Evolutionary conservation across 1,140 invertebrate genomes (phyloP).

Genomic region (Phenacoccus solenopsis): DNA sequence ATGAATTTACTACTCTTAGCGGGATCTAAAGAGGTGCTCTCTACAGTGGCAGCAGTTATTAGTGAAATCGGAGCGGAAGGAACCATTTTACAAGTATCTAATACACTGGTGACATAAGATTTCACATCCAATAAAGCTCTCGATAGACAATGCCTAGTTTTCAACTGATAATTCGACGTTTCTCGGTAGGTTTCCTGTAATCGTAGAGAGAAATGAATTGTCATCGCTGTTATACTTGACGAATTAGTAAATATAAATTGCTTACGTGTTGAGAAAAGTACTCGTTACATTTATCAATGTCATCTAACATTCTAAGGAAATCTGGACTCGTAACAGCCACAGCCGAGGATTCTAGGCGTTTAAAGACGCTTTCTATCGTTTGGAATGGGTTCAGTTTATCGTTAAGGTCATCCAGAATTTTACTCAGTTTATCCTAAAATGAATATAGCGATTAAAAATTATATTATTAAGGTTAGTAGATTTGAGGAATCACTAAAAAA

Average conservation of each 20-base stretch:
- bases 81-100: not conserved
- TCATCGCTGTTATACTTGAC: not conserved
- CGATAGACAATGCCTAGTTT: not conserved
- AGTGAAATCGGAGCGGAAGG: constrained; percentile 34
- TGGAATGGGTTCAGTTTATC: constrained; percentile 72
- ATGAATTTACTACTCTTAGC: constrained; percentile 26
- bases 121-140: not conserved
- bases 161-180: not conserved
- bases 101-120: not conserved
- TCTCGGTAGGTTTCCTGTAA: not conserved
- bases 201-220: not conserved
- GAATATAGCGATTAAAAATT: constrained; percentile 28
- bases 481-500: not conserved
- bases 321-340: constrained; percentile 68
- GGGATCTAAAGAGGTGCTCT: constrained; percentile 29
- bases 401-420: constrained; percentile 63
- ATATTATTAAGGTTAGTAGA: constrained; percentile 11
- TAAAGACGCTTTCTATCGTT: constrained; percentile 64
- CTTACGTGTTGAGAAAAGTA: constrained; percentile 74
- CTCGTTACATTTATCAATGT: constrained; percentile 74
- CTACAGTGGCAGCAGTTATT: constrained; percentile 33
- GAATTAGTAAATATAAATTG: constrained; percentile 24
- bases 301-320: constrained; percentile 64
- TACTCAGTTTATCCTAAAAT: constrained; percentile 54
- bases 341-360: constrained; percentile 62